Evolutionary conservation across 1,140 invertebrate genomes (phyloP), one percentile per base, ranked within the genome.

Genomic region (Brachionus calyciflorus): DNA sequence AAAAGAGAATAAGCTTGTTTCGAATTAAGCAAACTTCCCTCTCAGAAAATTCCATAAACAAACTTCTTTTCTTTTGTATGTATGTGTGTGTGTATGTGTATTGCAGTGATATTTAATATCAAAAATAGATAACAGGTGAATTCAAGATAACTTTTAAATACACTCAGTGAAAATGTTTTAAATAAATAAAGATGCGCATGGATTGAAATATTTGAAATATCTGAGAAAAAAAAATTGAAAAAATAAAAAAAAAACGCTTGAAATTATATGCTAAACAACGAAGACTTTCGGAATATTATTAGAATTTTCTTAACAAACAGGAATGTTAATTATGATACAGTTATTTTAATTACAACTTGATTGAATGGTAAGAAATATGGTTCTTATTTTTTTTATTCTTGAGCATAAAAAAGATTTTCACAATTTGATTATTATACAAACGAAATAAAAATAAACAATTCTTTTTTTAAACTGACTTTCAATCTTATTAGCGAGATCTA

Each of bases 121-220:
- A 19, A 65, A 65, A 65, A 65, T 65, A 65, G 60, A 65, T 65
- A 65, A 46, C 60, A 65, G 60, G 60, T 65, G 60, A 65, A 65
- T 37, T n/a, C n/a, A n/a, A n/a, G n/a, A n/a, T n/a, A n/a, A n/a
- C n/a, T 5, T 37, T 37, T 3, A 37, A 5, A 37, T 9, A 5
- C 33, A 37, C 9, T 37, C 33, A 63, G 40, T 63, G 33, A 14
- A 44, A 65, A 44, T 65, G 19, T 65, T 65, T 65, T 40, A 33
- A 37, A 46, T 65, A 65, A 65, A 65, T 65, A 65, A 46, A 65
- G 60, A 65, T 41, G 1, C 60, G 60, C 60, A 44, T 65, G 60
- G 60, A n/a, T 65, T 44, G 21, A 28, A 65, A 65, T 44, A 46
- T 44, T 65, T 37, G 12, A 3, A 46, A 7, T 14, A 7, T 37